Evolutionary conservation across 2,888 invertebrate genomes (phyloP).

Genomic region (Drosophila imparisetae): DNA sequence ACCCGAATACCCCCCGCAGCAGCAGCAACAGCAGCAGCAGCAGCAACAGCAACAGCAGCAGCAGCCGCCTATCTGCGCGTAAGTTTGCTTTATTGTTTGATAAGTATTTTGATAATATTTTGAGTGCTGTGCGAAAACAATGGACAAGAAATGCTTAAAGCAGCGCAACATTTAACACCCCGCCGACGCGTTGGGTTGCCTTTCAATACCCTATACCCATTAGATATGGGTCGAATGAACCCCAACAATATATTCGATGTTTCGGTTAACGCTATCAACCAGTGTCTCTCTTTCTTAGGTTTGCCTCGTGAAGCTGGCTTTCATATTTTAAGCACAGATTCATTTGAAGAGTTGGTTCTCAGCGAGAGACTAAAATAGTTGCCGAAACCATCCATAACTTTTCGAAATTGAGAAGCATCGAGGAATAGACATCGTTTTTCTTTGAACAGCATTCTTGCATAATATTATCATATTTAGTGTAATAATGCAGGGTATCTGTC

Average conservation of each 20-base stretch:
- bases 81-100: conserved; percentile 75
- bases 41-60: conserved; percentile 2
- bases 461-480: neutral
- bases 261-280: neutral
- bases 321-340: neutral
- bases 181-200: conserved; percentile 11
- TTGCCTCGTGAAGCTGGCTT: neutral
- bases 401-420: neutral
- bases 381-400: neutral
- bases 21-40: conserved; percentile 7
- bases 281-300: neutral
- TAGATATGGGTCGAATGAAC: neutral
- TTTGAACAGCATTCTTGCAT: neutral
- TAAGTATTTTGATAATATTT: conserved; percentile 78
- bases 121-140: conserved; percentile 60
- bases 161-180: conserved; percentile 65
- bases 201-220: neutral
- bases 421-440: neutral
- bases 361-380: neutral
- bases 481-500: neutral
- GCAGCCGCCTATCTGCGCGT: conserved; percentile 7
- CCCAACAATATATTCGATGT: neutral
- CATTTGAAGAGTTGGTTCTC: neutral
- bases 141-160: conserved; percentile 33
- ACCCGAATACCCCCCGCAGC: conserved; percentile 12